Evolutionary conservation across 2,113 vertebrate species (phyloP).

Genomic region (Uria lomvia): DNA sequence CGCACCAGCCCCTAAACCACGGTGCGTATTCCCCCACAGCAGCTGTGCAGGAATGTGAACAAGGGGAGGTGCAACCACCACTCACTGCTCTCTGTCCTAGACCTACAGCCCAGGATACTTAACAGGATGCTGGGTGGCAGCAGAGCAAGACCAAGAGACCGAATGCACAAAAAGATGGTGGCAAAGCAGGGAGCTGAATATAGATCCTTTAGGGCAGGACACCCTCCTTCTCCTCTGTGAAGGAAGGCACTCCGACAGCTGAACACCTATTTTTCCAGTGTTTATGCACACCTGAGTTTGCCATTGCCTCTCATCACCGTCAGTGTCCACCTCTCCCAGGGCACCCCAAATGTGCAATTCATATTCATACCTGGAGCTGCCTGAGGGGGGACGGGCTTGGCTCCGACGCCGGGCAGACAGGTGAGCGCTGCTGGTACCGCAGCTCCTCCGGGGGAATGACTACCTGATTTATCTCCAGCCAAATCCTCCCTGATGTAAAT

Average conservation of each 20-base stretch:
- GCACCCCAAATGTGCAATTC: neutral
- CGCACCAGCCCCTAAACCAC: fast-evolving
- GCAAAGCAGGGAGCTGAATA: neutral
- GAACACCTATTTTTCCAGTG: neutral
- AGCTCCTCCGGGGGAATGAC: neutral
- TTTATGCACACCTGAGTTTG: neutral
- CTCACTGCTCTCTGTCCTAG: fast-evolving
- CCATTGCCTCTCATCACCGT: neutral
- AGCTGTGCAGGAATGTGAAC: neutral
- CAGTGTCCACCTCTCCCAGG: neutral
- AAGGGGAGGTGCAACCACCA: neutral
- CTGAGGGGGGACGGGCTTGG: neutral
- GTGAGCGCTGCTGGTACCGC: neutral
- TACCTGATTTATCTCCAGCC: conserved; percentile 48
- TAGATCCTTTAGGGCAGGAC: fast-evolving
- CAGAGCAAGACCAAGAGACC: neutral
- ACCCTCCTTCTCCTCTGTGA: neutral
- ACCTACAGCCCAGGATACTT: neutral
- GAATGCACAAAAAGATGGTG: neutral
- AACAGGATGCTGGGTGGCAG: neutral
- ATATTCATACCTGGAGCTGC: neutral
- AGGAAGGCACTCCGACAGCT: neutral
- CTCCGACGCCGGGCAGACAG: neutral
- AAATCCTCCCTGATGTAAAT: conserved; percentile 53
- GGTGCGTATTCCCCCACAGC: neutral